Base-by-base conservation (phyloP, 2,113 vertebrate species). In the Hiodon alosoides region DNA sequence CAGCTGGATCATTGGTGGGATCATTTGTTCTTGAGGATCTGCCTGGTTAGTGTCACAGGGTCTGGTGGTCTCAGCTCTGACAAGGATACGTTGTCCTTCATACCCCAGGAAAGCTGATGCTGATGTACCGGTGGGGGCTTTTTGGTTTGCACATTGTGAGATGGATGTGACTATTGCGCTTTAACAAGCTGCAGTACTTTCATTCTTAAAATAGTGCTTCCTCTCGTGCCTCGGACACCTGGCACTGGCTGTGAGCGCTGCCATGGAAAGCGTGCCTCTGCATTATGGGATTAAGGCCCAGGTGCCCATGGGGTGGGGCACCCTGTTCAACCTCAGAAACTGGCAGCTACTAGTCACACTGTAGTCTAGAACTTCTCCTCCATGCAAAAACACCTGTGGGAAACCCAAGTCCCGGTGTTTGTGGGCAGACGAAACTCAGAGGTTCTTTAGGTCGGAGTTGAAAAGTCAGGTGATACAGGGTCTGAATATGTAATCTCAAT, bases 111-210 rank as follows among this genome's bases (percentile, higher is more conserved):
- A 79, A 79, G 78, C 70, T 73, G 67, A 59, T 59, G 78, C 70
- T 73, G 67, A 59, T 59, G 62, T 17, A 16, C 17, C 62, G 73
- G 68, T 73, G 73, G 78, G 76, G 76, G 76, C 67, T 3, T 14
- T 9, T 31, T 59, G 7, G 79, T 76, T 79, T 55, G 83, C 61
- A 80, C 78, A 71, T 81, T 84, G 86, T 82, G 79, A 83, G 79
- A 87, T 76, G 79, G 80, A 86, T 88, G 87, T 86, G 87, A 84
- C 89, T 89, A 88, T 83, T 87, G 90, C 89, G 90, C 90, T 91
- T 92, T 90, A 90, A 92, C 83, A 71, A 50, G 10, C 70, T 60
- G 72, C 58, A 72, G 67, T 87, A 81, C 79, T 88, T 80, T 86
- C 82, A 84, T 86, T 86, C 81, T 85, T 31, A 77, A 84, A 85